Percentiles rank a stretch among this genome's conserved stretches.
These are phyloP conservation scores for Zaprionus obscuricornis DNA, from an alignment of 2,888 invertebrate species.

Conservation along the genomic window DNA sequence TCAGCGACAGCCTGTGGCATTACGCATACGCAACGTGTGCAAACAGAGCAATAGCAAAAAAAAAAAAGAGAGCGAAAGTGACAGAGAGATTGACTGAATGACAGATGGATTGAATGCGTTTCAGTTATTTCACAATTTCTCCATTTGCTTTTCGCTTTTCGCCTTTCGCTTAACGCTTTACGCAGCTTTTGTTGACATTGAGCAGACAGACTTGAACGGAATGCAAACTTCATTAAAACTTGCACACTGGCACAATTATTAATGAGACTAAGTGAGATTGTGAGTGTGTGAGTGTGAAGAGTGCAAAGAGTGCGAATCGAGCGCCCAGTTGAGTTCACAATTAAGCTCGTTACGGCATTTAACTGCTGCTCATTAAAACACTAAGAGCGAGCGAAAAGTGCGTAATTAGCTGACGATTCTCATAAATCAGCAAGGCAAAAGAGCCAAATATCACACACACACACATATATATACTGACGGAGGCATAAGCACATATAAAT, in stretches of 20 bases:
- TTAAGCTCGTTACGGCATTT: conserved; percentile 67
- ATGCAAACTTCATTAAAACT: conserved; percentile 73
- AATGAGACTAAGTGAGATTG: conserved; percentile 48
- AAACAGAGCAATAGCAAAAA: neutral
- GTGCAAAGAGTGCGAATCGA: too few relatives aligned
- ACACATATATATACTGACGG: conserved; percentile 43
- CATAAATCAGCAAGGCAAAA: conserved; percentile 61
- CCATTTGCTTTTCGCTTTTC: too few relatives aligned
- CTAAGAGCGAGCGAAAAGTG: conserved; percentile 10
- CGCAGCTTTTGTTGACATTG: conserved; percentile 47
- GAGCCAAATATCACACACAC: too few relatives aligned
- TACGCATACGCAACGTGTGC: conserved; percentile 38
- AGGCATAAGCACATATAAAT: too few relatives aligned
- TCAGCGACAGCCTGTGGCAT: conserved; percentile 8
- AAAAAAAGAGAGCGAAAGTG: neutral
- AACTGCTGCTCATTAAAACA: conserved; percentile 66
- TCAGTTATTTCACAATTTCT: too few relatives aligned
- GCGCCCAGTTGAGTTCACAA: conserved; percentile 58
- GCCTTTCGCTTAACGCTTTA: too few relatives aligned
- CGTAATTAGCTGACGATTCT: conserved; percentile 63
- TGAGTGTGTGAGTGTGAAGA: too few relatives aligned
- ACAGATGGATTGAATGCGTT: conserved; percentile 4
- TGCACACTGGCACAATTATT: conserved; percentile 59
- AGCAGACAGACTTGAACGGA: conserved; percentile 28
- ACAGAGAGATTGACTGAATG: neutral